Evolutionary conservation across 2,797 vertebrate genomes (phyloP).

Genomic region (Galagoides demidoff): DNA sequence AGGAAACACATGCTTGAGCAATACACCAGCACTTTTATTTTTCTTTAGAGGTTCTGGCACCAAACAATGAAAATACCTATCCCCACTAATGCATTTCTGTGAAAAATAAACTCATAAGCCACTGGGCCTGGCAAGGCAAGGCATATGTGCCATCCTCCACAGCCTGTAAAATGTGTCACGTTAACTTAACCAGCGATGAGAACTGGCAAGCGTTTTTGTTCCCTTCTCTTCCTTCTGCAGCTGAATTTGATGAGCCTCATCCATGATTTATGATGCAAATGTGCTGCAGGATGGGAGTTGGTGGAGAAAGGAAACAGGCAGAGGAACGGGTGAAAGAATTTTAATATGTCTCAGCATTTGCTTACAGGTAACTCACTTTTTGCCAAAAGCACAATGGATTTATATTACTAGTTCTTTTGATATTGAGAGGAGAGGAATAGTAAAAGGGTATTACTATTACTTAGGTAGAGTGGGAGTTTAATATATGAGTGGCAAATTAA

Average conservation of each 20-base stretch:
- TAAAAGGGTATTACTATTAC: not conserved
- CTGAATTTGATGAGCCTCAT: not conserved
- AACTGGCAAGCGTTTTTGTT: not conserved
- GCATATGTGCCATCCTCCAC: not conserved
- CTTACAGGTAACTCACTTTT: not conserved
- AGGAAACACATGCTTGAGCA: not conserved
- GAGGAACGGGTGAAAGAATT: not conserved
- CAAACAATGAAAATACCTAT: not conserved
- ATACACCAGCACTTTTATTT: not conserved
- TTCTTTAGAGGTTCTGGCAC: not conserved
- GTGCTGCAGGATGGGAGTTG: not conserved
- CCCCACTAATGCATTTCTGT: not conserved
- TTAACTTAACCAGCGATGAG: not conserved
- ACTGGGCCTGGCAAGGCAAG: fast-evolving
- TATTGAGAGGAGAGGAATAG: not conserved
- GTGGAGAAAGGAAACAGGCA: not conserved
- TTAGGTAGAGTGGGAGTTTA: not conserved
- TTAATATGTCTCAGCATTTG: not conserved
- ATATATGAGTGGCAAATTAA: not conserved
- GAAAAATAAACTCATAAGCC: not conserved
- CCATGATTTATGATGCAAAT: not conserved
- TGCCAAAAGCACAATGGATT: not conserved
- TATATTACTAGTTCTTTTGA: not conserved
- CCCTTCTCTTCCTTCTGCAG: not conserved
- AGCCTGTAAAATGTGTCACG: not conserved